Base-by-base conservation (phyloP, 1,140 invertebrate species). In the Ruditapes philippinarum region DNA sequence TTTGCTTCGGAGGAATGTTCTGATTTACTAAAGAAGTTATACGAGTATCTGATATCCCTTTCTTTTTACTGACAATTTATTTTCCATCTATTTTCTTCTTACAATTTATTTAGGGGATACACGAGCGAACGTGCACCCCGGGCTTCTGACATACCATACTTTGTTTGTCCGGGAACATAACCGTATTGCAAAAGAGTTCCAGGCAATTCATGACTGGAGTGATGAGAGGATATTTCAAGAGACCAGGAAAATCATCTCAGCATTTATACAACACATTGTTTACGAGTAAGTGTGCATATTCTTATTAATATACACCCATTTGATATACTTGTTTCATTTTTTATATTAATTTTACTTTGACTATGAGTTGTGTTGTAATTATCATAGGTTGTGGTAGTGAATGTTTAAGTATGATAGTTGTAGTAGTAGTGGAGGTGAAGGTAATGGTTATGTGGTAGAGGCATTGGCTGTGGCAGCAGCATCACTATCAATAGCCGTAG, bases 201-300 rank as follows among this genome's bases (percentile, higher is more conserved):
- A 2, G 22, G n/a, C 28, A 49, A 11, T 80, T 31, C 86, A 85
- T 22, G 0, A 36, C 11, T 89, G 87, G 88, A n/a, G 51, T 22
- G 91, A 93, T 74, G 90, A 91, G 40, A 91, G 54, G 19, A 11
- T 93, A n/a, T 95, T 95, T 68, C 94, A 98, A 96, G 98, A 99
- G 96, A 96, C 98, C 0, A 96, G 98, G 90, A 97, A 98, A 65
- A 98, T 99, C 91, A 97, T 98, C 70, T 98, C 98, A 73, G 98
- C 98, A 7, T 51, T 89, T 12, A 97, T 99, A 73, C 90, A 91
- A 65, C 31, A 85, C 22, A 85, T 91, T 73, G 88, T 82, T 68
- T 91, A 85, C 74, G 40, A 98, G 0, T 60, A 60, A 1, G 49
- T 51, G 22, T 98, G n/a, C n/a, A n/a, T n/a, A n/a, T n/a, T n/a